phyloP scores from a whole-genome alignment of 2,888 invertebrate species.

The Clivina fossor region DNA sequence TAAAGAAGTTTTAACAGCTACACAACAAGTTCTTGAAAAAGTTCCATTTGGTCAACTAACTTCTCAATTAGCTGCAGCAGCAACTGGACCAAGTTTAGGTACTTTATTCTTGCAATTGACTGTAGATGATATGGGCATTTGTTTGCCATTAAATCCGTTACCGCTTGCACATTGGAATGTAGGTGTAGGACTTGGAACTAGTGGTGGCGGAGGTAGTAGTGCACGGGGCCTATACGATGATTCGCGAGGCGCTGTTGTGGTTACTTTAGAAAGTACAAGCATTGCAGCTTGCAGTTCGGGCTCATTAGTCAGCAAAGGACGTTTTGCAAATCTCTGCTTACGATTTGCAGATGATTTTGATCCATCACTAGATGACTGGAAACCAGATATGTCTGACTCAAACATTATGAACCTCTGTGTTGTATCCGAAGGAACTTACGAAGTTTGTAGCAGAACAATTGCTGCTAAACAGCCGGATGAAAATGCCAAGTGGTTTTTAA shows the following conservation, averaged over 20 bases:
- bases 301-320: slow-evolving; percentile 92
- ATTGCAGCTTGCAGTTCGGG: slow-evolving; percentile 93
- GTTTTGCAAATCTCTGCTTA: slow-evolving; percentile 87
- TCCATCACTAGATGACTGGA: slow-evolving; percentile 96
- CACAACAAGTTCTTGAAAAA: slow-evolving; percentile 73
- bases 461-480: slow-evolving; percentile 80
- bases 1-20: slow-evolving; percentile 79
- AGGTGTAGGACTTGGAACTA: no score
- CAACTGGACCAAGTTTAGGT: slow-evolving; percentile 71
- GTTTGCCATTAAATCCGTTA: slow-evolving; percentile 84
- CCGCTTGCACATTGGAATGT: slow-evolving; percentile 54
- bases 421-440: slow-evolving; percentile 98
- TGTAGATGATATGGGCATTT: slow-evolving; percentile 96
- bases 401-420: slow-evolving; percentile 89
- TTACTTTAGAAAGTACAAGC: slow-evolving; percentile 94
- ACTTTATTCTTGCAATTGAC: slow-evolving; percentile 92
- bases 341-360: slow-evolving; percentile 98
- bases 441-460: slow-evolving; percentile 92
- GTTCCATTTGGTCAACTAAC: slow-evolving; percentile 79
- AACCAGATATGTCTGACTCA: slow-evolving; percentile 79
- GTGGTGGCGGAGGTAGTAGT: no score
- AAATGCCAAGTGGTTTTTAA: slow-evolving; percentile 97
- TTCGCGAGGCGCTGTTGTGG: slow-evolving; percentile 87
- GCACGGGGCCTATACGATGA: slow-evolving; percentile 73
- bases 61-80: slow-evolving; percentile 66